Evolutionary conservation across 2,797 vertebrate genomes (phyloP).

Genomic region (Chanos chanos): DNA sequence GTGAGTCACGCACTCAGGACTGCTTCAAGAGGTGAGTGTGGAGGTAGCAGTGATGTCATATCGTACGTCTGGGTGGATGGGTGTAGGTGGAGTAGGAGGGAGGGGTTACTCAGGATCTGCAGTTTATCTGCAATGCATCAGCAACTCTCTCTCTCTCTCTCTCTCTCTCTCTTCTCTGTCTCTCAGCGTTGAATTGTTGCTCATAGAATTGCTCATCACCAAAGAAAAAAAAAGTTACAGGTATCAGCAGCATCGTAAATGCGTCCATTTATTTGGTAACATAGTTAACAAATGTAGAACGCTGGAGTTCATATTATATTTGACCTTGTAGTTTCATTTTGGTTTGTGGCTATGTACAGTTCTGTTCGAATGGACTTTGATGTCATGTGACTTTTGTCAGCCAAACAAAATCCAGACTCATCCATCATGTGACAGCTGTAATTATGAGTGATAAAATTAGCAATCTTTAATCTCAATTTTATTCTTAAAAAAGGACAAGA

Average conservation of each 20-base stretch:
- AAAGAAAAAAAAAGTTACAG: too few species aligned
- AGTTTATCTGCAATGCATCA: constrained; percentile 88
- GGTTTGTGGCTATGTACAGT: constrained; percentile 9
- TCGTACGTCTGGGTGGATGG: constrained; percentile 27
- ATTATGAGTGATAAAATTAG: constrained; percentile 18
- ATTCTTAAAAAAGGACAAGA: constrained; percentile 25
- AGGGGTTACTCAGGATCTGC: constrained; percentile 66
- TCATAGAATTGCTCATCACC: too few species aligned
- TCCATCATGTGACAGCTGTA: constrained; percentile 37
- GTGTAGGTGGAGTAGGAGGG: constrained; percentile 45
- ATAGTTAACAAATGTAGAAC: neutral
- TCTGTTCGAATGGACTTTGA: constrained; percentile 14
- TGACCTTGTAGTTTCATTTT: constrained; percentile 17
- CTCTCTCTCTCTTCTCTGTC: constrained; percentile 40
- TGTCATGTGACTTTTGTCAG: constrained; percentile 20
- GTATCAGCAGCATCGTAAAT: too few species aligned
- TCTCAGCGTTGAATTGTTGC: too few species aligned
- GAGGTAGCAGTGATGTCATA: constrained; percentile 61
- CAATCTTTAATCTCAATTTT: constrained; percentile 34
- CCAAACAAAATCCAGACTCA: constrained; percentile 33
- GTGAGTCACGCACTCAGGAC: constrained; percentile 32
- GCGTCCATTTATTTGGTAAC: too few species aligned
- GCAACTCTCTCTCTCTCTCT: constrained; percentile 57
- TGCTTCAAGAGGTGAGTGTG: constrained; percentile 48
- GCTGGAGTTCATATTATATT: constrained; percentile 11